Evolutionary conservation across 37 sponge, comb jelly and placozoan species (phyloP).

Genomic region (Cliona cf. orientalis): DNA sequence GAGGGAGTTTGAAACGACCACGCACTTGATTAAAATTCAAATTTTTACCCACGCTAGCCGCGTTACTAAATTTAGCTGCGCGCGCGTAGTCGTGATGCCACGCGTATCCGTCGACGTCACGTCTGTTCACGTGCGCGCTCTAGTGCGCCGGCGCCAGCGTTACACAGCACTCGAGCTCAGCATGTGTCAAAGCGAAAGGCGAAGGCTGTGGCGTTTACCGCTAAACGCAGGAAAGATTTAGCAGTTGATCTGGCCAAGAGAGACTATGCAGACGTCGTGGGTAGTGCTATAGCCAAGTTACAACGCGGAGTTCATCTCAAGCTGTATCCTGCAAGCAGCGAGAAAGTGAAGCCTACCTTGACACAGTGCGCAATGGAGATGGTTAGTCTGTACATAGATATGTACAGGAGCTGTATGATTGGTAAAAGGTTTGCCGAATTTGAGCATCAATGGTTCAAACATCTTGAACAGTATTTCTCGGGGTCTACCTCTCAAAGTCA

Average conservation of each 20-base stretch:
- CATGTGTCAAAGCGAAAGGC: neutral
- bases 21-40: too few relatives aligned
- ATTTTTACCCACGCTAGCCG: too few relatives aligned
- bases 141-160: too few relatives aligned
- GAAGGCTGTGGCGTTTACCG: neutral
- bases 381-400: neutral
- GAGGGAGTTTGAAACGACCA: too few relatives aligned
- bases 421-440: neutral
- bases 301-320: neutral
- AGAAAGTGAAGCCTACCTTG: neutral
- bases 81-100: too few relatives aligned
- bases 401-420: neutral
- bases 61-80: too few relatives aligned
- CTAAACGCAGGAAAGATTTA: neutral
- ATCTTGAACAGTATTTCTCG: neutral
- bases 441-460: neutral
- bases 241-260: neutral
- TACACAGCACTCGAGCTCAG: too few relatives aligned
- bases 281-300: neutral
- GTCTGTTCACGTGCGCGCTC: too few relatives aligned
- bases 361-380: neutral
- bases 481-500: neutral
- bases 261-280: neutral
- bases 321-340: neutral
- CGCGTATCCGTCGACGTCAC: too few relatives aligned